These are phyloP conservation scores for Torymus aiolomorphi DNA, from an alignment of 2,888 invertebrate species.

Conservation along the genomic window DNA sequence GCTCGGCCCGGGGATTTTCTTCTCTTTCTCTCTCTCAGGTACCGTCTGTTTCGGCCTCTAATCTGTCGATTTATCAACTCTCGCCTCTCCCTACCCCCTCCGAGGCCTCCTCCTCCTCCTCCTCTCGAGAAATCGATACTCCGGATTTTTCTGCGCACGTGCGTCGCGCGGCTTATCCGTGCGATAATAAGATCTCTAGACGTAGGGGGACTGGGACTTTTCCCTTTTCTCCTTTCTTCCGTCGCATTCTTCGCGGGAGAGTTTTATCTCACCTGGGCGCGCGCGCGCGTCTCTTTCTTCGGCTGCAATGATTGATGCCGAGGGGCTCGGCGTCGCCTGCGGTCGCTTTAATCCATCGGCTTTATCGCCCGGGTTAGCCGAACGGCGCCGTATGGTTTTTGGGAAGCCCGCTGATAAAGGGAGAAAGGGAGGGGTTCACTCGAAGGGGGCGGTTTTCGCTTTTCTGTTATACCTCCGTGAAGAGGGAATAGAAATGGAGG, in stretches of 20 bases:
- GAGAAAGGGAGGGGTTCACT: too few relatives aligned
- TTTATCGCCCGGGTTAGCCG: too few relatives aligned
- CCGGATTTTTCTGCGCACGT: neutral
- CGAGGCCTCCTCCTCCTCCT: neutral
- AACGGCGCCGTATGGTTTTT: slow-evolving; percentile 2
- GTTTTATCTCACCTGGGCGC: slow-evolving; percentile 15
- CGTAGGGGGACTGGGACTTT: neutral
- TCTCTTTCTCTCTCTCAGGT: neutral
- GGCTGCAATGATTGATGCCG: slow-evolving; percentile 26
- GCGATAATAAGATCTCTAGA: slow-evolving; percentile 24
- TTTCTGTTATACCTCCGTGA: too few relatives aligned
- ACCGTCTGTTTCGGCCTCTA: neutral
- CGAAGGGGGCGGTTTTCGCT: too few relatives aligned
- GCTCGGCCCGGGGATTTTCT: slow-evolving; percentile 18
- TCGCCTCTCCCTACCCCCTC: neutral
- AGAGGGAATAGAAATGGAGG: too few relatives aligned
- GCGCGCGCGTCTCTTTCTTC: neutral
- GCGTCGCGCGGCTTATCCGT: neutral
- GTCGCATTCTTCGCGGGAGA: neutral
- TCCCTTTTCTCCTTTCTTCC: neutral
- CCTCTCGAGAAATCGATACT: slow-evolving; percentile 24
- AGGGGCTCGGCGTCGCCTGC: too few relatives aligned
- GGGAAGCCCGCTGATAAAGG: too few relatives aligned
- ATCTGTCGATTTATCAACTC: slow-evolving; percentile 42
- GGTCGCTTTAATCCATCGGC: too few relatives aligned